phyloP scores from a whole-genome alignment of 1,140 invertebrate genomes.

The Drosophila yakuba region DNA sequence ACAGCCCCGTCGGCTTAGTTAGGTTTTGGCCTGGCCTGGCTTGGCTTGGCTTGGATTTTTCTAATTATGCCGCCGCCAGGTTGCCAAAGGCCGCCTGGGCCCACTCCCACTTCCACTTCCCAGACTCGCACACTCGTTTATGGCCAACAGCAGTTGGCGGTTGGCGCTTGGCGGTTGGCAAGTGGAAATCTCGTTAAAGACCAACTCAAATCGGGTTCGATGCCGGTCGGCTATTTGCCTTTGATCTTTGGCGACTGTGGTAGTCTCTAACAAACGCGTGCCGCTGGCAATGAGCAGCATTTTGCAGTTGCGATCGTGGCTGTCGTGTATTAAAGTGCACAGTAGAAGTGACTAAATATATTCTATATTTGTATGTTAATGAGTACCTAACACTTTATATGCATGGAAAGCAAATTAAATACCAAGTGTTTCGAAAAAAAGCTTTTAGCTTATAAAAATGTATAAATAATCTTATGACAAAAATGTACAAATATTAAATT shows the following conservation, averaged over 20 bases:
- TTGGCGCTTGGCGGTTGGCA: slow-evolving; percentile 13
- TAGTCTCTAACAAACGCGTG: slow-evolving; percentile 64
- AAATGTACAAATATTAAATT: too few species aligned
- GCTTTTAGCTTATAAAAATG: not conserved
- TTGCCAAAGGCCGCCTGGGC: slow-evolving; percentile 24
- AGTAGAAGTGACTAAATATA: too few species aligned
- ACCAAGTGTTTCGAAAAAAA: not conserved
- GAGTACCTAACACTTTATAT: too few species aligned
- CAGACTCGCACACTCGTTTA: slow-evolving; percentile 50
- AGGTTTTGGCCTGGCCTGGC: slow-evolving; percentile 1
- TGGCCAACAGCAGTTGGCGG: slow-evolving; percentile 30
- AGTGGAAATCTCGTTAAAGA: slow-evolving; percentile 69
- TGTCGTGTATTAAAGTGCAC: slow-evolving; percentile 19
- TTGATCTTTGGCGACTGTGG: slow-evolving; percentile 58
- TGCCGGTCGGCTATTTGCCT: slow-evolving; percentile 49
- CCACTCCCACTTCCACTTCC: slow-evolving; percentile 77
- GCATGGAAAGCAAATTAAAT: not conserved
- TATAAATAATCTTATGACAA: too few species aligned
- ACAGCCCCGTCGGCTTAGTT: slow-evolving; percentile 23
- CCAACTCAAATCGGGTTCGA: slow-evolving; percentile 45
- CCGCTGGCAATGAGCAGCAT: slow-evolving; percentile 50
- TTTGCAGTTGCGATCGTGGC: slow-evolving; percentile 44
- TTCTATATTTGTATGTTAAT: too few species aligned
- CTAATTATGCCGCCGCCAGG: slow-evolving; percentile 22
- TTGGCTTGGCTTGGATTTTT: slow-evolving; percentile 14